phyloP scores from a whole-genome alignment of 2,888 invertebrate genomes.

The Asteroscopus sphinx region DNA sequence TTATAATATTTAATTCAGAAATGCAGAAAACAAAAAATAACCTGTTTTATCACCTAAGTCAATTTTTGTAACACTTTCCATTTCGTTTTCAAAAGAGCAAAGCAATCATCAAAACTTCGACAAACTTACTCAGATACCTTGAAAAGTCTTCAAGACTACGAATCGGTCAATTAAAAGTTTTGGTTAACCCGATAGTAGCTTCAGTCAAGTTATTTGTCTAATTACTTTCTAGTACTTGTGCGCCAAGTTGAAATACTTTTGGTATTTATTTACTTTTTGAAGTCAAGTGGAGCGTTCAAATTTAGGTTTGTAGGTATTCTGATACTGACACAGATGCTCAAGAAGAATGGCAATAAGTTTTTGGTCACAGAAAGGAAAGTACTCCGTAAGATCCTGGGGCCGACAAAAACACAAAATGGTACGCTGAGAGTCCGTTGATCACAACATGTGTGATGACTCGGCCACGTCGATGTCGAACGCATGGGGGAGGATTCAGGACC shows the following conservation, averaged over 20 bases:
- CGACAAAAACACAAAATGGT: too few relatives aligned
- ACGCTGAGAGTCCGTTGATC: too few relatives aligned
- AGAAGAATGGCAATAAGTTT: too few relatives aligned
- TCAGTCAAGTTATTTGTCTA: conserved; percentile 30
- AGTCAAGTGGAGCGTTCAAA: conserved; percentile 5
- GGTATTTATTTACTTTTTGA: conserved; percentile 8
- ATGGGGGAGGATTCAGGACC: too few relatives aligned
- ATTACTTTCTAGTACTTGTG: conserved; percentile 42
- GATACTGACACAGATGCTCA: too few relatives aligned
- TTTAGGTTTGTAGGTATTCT: too few relatives aligned
- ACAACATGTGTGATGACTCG: too few relatives aligned
- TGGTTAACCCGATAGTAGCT: conserved; percentile 36
- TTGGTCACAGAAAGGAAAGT: too few relatives aligned
- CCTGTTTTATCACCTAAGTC: conserved; percentile 1
- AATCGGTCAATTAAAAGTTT: conserved; percentile 53
- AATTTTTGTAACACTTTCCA: conserved; percentile 6
- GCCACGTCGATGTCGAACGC: too few relatives aligned
- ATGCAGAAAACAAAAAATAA: neutral
- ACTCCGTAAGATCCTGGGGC: too few relatives aligned
- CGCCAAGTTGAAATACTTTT: conserved; percentile 28
- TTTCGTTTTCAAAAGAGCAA: conserved; percentile 19
- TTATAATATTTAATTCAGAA: too few relatives aligned
- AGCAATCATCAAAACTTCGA: conserved; percentile 37
- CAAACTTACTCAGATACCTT: conserved; percentile 44
- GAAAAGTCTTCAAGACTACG: conserved; percentile 28